These are phyloP conservation scores for Laticauda laticaudata DNA, from an alignment of 2,113 vertebrate genomes.

Conservation along the genomic window DNA sequence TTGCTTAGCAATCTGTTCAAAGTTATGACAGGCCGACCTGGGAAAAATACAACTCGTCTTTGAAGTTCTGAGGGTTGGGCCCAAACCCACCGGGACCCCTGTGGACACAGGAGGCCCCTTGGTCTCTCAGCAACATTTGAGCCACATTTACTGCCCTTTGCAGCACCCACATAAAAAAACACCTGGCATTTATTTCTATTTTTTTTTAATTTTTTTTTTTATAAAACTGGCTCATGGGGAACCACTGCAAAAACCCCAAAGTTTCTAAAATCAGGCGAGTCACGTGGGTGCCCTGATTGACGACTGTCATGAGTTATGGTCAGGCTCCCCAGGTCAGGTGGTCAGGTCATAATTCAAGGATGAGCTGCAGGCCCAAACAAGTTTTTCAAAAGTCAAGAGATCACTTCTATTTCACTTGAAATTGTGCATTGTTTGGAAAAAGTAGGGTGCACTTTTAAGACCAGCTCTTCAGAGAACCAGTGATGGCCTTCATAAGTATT, in stretches of 20 bases:
- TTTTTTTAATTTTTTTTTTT: too few relatives aligned
- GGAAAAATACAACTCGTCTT: background rate
- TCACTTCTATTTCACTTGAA: background rate
- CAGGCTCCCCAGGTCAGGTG: too few relatives aligned
- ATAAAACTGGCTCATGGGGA: background rate
- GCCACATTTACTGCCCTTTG: background rate
- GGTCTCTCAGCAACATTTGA: background rate
- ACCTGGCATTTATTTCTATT: background rate
- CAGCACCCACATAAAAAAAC: background rate
- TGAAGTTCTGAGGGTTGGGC: background rate
- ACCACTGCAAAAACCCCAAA: too few relatives aligned
- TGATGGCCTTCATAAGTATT: too few relatives aligned
- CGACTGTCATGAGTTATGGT: too few relatives aligned
- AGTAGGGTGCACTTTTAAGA: too few relatives aligned
- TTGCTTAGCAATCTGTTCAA: background rate
- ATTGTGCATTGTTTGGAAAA: conserved; percentile 27
- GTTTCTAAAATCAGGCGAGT: too few relatives aligned
- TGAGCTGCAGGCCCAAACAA: background rate
- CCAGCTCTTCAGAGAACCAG: background rate
- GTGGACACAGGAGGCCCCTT: background rate
- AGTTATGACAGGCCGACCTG: background rate
- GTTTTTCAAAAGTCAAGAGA: background rate
- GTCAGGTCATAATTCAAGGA: too few relatives aligned
- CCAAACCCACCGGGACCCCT: background rate
- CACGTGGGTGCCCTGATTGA: too few relatives aligned